A percentile compares a stretch with the other conserved stretches of the same genome.
Evolutionary conservation across 2,888 invertebrate genomes (phyloP).

Genomic region (Hemicrepidius hirtus): DNA sequence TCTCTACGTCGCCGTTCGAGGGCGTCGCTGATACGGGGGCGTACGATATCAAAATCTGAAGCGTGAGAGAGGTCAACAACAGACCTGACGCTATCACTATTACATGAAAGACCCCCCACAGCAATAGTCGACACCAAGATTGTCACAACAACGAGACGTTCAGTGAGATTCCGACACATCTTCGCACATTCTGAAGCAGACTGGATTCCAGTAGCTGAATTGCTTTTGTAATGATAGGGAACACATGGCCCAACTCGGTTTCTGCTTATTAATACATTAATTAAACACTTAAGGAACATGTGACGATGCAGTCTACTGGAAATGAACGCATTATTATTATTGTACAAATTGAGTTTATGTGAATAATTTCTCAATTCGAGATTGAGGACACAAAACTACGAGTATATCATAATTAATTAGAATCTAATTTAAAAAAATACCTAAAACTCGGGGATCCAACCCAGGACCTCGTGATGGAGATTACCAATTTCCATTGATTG

Average conservation of each 20-base stretch:
- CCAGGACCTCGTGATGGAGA: no score
- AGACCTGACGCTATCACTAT: constrained; percentile 24
- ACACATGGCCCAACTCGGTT: constrained; percentile 42
- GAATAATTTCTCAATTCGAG: no score
- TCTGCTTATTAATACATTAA: constrained; percentile 38
- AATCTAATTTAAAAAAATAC: no score
- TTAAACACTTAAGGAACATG: constrained; percentile 38
- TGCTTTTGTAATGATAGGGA: constrained; percentile 35
- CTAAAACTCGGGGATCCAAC: no score
- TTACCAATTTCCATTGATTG: no score
- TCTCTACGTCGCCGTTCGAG: constrained; percentile 55
- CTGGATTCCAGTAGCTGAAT: constrained; percentile 25
- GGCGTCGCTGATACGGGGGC: constrained; percentile 59
- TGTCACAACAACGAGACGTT: constrained; percentile 21
- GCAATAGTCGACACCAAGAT: constrained; percentile 9
- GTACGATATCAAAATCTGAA: constrained; percentile 56
- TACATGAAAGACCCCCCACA: constrained; percentile 7
- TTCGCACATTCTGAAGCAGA: constrained; percentile 29
- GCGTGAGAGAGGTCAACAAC: constrained; percentile 41
- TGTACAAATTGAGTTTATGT: no score
- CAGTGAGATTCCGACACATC: constrained; percentile 32
- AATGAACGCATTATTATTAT: background rate
- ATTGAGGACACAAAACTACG: no score
- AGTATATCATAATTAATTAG: no score
- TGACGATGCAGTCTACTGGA: constrained; percentile 23